Conservation (phyloP, 2,113 vertebrate species). For the Condylura cristata region DNA sequence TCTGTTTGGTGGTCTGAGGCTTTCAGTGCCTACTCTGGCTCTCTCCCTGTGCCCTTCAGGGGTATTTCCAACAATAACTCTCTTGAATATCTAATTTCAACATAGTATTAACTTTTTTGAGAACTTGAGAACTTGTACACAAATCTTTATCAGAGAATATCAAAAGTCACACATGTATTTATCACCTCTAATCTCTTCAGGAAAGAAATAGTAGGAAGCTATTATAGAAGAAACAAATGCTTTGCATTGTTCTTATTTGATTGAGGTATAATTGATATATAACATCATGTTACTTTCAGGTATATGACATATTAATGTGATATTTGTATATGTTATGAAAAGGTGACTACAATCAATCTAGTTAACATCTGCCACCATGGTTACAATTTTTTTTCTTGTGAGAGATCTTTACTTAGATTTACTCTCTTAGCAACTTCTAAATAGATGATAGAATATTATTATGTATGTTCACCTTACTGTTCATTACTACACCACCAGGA, state of each 20-base stretch:
- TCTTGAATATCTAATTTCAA: neutral
- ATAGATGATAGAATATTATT: too few species aligned
- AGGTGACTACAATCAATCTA: too few species aligned
- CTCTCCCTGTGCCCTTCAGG: neutral
- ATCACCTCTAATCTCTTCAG: neutral
- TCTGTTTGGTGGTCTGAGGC: neutral
- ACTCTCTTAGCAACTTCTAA: too few species aligned
- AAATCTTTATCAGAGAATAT: slow-evolving; percentile 15
- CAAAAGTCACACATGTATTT: neutral
- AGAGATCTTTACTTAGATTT: too few species aligned
- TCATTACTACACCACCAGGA: too few species aligned
- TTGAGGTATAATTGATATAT: too few species aligned
- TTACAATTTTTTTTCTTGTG: too few species aligned
- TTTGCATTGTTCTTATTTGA: neutral
- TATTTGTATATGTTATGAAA: too few species aligned
- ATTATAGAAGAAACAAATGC: neutral
- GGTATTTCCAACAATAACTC: neutral
- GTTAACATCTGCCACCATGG: too few species aligned
- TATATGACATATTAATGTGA: too few species aligned
- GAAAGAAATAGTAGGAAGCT: neutral
- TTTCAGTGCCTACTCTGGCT: neutral
- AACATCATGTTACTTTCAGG: too few species aligned
- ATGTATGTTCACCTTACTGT: too few species aligned
- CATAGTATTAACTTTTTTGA: slow-evolving; percentile 35
- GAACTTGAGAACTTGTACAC: neutral